Percentiles rank a stretch among this genome's conserved stretches.
These are phyloP conservation scores for Taurulus bubalis DNA, from an alignment of 2,113 vertebrate species.

Conservation along the genomic window DNA sequence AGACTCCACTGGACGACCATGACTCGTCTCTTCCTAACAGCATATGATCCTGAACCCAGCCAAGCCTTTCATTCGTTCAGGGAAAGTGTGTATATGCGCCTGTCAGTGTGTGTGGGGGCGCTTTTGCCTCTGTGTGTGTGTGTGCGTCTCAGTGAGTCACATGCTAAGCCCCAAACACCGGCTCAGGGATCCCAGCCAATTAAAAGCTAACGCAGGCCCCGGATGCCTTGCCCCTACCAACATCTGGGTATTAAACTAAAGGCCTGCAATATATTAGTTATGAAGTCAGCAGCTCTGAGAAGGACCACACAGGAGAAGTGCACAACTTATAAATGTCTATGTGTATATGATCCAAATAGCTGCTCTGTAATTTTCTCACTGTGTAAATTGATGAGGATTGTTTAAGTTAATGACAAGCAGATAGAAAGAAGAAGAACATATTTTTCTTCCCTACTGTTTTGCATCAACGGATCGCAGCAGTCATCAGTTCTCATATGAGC, in stretches of 20 bases:
- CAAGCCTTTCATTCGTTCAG: constrained; percentile 53
- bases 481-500: constrained; percentile 42
- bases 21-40: constrained; percentile 54
- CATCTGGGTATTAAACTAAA: constrained; percentile 81
- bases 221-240: constrained; percentile 70
- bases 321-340: constrained; percentile 33
- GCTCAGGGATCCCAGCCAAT: constrained; percentile 72
- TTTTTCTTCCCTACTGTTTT: constrained; percentile 41
- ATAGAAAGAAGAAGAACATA: constrained; percentile 44
- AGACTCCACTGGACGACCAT: constrained; percentile 43
- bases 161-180: constrained; percentile 71
- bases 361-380: constrained; percentile 49
- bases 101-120: constrained; percentile 17
- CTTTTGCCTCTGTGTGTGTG: constrained; percentile 14
- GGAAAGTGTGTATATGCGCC: constrained; percentile 47
- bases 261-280: constrained; percentile 76
- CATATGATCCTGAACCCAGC: constrained; percentile 32
- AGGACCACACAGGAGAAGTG: constrained; percentile 81
- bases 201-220: constrained; percentile 70
- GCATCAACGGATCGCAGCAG: constrained; percentile 36
- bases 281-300: constrained; percentile 72
- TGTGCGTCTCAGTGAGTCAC: constrained; percentile 64
- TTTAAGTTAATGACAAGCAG: constrained; percentile 50
- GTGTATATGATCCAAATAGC: constrained; percentile 35
- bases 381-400: constrained; percentile 59